Percentiles rank a stretch among this genome's conserved stretches.
phyloP scores from a whole-genome alignment of 2,113 vertebrate genomes.

The Poecilia latipinna region DNA sequence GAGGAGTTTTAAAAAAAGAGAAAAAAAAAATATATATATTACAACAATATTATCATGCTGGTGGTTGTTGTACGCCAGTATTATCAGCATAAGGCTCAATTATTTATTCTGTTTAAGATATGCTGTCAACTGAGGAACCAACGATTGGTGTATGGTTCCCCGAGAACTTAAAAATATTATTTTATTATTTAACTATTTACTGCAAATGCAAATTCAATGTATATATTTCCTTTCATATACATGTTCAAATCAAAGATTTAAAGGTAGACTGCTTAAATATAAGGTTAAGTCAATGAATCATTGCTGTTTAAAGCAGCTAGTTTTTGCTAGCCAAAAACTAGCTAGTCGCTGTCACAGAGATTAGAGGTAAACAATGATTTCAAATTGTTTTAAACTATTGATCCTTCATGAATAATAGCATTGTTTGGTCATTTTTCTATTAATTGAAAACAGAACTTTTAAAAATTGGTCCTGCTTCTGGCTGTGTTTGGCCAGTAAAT shows the following conservation, averaged over 20 bases:
- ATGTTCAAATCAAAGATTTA: neutral
- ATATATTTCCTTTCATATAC: too few relatives aligned
- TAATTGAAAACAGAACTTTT: neutral
- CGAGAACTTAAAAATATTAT: too few relatives aligned
- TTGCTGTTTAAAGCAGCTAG: neutral
- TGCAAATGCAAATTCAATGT: too few relatives aligned
- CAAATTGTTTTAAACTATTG: neutral
- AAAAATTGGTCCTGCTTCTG: too few relatives aligned
- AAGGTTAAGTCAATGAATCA: neutral
- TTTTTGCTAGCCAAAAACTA: too few relatives aligned
- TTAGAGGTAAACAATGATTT: neutral
- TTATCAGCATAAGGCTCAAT: constrained; percentile 11
- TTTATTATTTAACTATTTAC: too few relatives aligned
- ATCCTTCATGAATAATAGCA: neutral
- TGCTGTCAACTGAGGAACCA: constrained; percentile 1
- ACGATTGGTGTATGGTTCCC: too few relatives aligned
- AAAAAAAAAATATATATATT: neutral
- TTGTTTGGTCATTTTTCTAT: neutral
- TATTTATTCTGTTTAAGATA: constrained; percentile 41
- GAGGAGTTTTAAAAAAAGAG: constrained; percentile 37
- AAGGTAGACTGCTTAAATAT: neutral
- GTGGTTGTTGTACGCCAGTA: constrained; percentile 32
- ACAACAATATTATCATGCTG: neutral
- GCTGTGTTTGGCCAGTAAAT: too few relatives aligned
- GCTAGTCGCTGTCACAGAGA: neutral